These are phyloP conservation scores for Amphiprion percula DNA, from an alignment of 2,113 vertebrate genomes.

Conservation along the genomic window DNA sequence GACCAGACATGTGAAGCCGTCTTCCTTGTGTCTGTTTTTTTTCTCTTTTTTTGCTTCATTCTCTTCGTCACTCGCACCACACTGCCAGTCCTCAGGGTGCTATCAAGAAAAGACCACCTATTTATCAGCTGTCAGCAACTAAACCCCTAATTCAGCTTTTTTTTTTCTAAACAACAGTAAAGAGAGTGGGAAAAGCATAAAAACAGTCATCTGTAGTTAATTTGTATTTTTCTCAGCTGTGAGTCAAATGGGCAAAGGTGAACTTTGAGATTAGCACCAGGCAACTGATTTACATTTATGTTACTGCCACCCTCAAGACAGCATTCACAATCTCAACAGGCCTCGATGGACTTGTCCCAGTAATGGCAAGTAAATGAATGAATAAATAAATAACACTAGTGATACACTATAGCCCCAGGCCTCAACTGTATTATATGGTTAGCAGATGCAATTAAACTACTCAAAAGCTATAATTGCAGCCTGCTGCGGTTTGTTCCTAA, in stretches of 20 bases:
- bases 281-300: conserved; percentile 75
- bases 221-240: conserved; percentile 57
- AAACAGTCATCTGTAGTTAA: conserved; percentile 61
- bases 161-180: conserved; percentile 65
- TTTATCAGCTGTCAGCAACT: conserved; percentile 86
- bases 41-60: conserved; percentile 34
- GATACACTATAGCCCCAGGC: conserved; percentile 71
- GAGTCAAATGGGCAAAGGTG: conserved; percentile 59
- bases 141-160: conserved; percentile 80
- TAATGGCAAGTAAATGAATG: conserved; percentile 79
- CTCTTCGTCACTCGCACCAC: not conserved
- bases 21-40: conserved; percentile 31
- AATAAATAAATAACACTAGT: conserved; percentile 82
- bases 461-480: conserved; percentile 77
- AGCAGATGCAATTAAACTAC: conserved; percentile 81
- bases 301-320: conserved; percentile 66
- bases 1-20: conserved; percentile 53
- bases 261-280: conserved; percentile 64
- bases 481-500: conserved; percentile 62
- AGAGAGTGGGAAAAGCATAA: conserved; percentile 35
- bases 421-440: conserved; percentile 79
- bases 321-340: conserved; percentile 58
- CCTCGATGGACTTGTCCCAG: conserved; percentile 63
- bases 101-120: conserved; percentile 77
- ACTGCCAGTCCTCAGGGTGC: conserved; percentile 76